phyloP scores from a whole-genome alignment of 2,113 vertebrate genomes.

The Bagarius yarrelli region DNA sequence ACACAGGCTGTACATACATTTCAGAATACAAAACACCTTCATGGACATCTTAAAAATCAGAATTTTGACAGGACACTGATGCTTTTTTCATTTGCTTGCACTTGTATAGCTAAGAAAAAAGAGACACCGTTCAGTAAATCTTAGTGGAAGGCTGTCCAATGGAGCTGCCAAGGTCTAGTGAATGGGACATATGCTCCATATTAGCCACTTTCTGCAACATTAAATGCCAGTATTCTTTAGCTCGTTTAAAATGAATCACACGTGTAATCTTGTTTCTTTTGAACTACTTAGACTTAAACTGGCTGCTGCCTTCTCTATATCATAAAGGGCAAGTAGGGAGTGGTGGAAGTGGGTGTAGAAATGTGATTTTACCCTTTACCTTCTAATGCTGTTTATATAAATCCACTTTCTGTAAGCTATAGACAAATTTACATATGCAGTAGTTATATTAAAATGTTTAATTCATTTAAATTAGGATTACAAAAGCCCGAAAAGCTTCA shows the following conservation, averaged over 20 bases:
- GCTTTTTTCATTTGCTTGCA: slow-evolving; percentile 7
- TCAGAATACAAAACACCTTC: slow-evolving; percentile 15
- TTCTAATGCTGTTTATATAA: not conserved
- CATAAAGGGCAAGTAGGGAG: not conserved
- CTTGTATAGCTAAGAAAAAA: slow-evolving; percentile 13
- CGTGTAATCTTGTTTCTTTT: slow-evolving; percentile 26
- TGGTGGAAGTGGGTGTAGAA: not conserved
- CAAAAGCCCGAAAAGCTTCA: too few relatives aligned
- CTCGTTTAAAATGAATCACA: slow-evolving; percentile 40
- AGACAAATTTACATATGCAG: not conserved
- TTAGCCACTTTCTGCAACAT: slow-evolving; percentile 34
- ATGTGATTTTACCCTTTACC: slow-evolving; percentile 1
- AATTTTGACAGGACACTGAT: slow-evolving; percentile 17
- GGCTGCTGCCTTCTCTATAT: slow-evolving; percentile 1
- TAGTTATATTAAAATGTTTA: not conserved
- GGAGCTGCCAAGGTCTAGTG: not conserved
- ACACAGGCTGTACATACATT: slow-evolving; percentile 31
- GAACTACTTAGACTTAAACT: not conserved
- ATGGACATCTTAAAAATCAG: slow-evolving; percentile 16
- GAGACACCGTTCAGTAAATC: slow-evolving; percentile 19
- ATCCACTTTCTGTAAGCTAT: not conserved
- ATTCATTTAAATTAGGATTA: too few relatives aligned
- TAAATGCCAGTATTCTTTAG: slow-evolving; percentile 26
- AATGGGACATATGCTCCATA: slow-evolving; percentile 39
- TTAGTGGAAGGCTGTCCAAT: not conserved